These are phyloP conservation scores for Malachius bipustulatus DNA, from an alignment of 2,888 invertebrate genomes.

Conservation along the genomic window DNA sequence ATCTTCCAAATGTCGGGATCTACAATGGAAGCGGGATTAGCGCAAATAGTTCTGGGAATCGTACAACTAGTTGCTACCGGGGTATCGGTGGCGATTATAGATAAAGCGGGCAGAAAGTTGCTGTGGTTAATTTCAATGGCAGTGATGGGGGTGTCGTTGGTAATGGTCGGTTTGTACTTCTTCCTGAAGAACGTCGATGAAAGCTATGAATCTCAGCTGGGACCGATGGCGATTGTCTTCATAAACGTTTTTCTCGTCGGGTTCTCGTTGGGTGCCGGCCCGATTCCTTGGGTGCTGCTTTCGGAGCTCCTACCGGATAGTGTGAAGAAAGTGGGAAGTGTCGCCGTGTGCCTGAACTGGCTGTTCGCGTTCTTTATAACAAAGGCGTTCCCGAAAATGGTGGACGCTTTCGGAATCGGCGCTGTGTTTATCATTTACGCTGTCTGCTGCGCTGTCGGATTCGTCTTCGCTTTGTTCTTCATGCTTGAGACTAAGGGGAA, in stretches of 20 bases:
- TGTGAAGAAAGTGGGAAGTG: neutral
- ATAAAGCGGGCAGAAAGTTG: neutral
- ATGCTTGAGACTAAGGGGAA: conserved; percentile 1
- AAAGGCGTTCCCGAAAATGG: neutral
- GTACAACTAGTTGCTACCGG: neutral
- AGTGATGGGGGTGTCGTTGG: neutral
- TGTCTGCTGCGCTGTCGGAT: neutral
- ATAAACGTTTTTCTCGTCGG: neutral
- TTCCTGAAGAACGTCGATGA: neutral
- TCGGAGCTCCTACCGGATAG: neutral
- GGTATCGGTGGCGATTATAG: neutral
- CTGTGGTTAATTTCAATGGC: neutral
- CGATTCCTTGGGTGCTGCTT: neutral
- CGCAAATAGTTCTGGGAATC: neutral
- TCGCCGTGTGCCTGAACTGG: neutral
- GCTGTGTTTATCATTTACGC: neutral
- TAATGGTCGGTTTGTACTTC: neutral
- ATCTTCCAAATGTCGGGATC: neutral
- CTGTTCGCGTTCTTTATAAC: neutral
- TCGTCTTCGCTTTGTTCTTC: neutral
- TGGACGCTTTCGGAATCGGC: neutral
- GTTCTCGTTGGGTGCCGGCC: neutral
- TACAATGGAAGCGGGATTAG: neutral
- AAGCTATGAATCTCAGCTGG: neutral
- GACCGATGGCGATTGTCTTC: neutral